These are phyloP conservation scores for Bombus consobrinus DNA, from an alignment of 1,140 invertebrate species.

Conservation along the genomic window DNA sequence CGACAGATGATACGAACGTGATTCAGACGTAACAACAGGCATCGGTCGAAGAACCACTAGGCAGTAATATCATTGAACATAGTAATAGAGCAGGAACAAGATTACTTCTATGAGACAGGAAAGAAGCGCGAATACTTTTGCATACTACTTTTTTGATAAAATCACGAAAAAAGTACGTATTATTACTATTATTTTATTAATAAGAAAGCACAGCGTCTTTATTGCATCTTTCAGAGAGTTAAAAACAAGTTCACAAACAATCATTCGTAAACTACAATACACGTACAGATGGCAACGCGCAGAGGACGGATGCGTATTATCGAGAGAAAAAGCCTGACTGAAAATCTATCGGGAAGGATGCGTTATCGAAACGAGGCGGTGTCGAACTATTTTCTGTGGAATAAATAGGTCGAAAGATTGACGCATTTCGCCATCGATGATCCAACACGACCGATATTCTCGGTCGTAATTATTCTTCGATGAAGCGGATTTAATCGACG, in stretches of 20 bases:
- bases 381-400: slow-evolving; percentile 10
- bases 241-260: too few relatives aligned
- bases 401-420: slow-evolving; percentile 55
- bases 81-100: neutral
- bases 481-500: slow-evolving; percentile 67
- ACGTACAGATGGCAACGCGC: too few relatives aligned
- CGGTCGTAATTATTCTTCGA: slow-evolving; percentile 65
- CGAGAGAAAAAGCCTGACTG: neutral
- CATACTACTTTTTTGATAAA: too few relatives aligned
- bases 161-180: too few relatives aligned
- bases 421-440: slow-evolving; percentile 49
- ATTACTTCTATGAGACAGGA: too few relatives aligned
- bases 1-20: neutral
- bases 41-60: neutral
- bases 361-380: neutral
- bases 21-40: neutral
- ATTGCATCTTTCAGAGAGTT: too few relatives aligned
- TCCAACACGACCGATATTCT: slow-evolving; percentile 55
- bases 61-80: neutral
- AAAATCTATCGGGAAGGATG: neutral
- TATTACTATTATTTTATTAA: too few relatives aligned
- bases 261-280: too few relatives aligned
- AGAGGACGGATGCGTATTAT: neutral
- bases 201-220: too few relatives aligned
- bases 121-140: too few relatives aligned